These are phyloP conservation scores for Arizona elegans DNA, from an alignment of 2,113 vertebrate species.

Conservation along the genomic window DNA sequence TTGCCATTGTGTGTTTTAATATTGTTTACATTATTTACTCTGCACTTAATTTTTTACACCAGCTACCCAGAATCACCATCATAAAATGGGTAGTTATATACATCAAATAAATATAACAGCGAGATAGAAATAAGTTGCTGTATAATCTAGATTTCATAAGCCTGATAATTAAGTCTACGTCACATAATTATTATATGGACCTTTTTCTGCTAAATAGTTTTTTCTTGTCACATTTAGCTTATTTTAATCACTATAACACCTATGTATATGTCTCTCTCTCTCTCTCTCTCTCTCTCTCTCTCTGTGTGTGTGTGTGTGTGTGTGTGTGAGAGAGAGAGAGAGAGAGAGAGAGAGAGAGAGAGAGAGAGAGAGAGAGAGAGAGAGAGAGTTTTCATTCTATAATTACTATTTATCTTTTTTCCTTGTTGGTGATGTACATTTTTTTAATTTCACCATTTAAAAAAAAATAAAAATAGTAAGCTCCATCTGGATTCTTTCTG, in stretches of 20 bases:
- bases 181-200: background rate
- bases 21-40: background rate
- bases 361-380: background rate
- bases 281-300: too few species aligned
- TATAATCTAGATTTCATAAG: background rate
- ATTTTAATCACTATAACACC: background rate
- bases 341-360: background rate
- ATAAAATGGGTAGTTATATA: background rate
- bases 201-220: background rate
- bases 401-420: background rate
- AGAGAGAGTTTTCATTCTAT: background rate
- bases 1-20: background rate
- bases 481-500: background rate
- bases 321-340: background rate
- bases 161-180: background rate
- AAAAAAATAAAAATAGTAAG: background rate
- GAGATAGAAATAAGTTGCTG: background rate
- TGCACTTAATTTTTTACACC: background rate
- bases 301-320: background rate
- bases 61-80: background rate
- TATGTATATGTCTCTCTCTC: background rate
- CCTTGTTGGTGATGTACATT: background rate
- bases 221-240: background rate
- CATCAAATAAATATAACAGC: background rate
- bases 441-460: background rate